Conservation (phyloP, 2,113 vertebrate genomes). For the Clarias batrachus region DNA sequence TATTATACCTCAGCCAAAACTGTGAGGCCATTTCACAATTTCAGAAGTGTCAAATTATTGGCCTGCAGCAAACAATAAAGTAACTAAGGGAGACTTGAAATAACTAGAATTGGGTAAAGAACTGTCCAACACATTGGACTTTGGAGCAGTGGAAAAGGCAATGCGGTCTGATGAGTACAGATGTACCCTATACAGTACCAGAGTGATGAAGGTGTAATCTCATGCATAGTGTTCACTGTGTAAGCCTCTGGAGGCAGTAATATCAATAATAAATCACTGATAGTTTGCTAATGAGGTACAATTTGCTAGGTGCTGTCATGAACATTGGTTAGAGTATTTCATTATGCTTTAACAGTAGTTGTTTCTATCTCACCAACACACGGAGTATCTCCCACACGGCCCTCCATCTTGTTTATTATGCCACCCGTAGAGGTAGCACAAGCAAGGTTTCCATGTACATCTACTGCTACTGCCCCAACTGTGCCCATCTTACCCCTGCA, state of each 20-base stretch:
- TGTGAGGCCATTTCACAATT: not conserved
- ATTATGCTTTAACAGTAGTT: not conserved
- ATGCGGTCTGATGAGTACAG: too few species aligned
- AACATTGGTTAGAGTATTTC: too few species aligned
- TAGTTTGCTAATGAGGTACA: not conserved
- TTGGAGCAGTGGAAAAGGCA: too few species aligned
- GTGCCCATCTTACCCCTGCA: conserved; percentile 81
- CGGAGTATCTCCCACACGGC: conserved; percentile 82
- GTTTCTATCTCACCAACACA: conserved; percentile 72
- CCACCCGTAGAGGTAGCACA: conserved; percentile 81
- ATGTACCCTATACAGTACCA: too few species aligned
- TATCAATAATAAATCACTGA: not conserved
- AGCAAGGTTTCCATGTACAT: conserved; percentile 76
- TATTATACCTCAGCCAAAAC: not conserved
- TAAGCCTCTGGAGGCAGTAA: not conserved
- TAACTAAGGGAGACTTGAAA: too few species aligned
- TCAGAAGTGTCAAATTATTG: too few species aligned
- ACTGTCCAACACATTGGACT: too few species aligned
- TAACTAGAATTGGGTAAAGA: too few species aligned
- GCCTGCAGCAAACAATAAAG: too few species aligned
- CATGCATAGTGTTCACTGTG: too few species aligned
- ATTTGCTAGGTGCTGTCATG: not conserved
- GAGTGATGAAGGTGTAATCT: too few species aligned
- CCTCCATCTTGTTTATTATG: conserved; percentile 82
- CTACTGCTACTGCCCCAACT: conserved; percentile 80